phyloP scores from a whole-genome alignment of 2,888 invertebrate genomes.

The Nymphalis polychloros region DNA sequence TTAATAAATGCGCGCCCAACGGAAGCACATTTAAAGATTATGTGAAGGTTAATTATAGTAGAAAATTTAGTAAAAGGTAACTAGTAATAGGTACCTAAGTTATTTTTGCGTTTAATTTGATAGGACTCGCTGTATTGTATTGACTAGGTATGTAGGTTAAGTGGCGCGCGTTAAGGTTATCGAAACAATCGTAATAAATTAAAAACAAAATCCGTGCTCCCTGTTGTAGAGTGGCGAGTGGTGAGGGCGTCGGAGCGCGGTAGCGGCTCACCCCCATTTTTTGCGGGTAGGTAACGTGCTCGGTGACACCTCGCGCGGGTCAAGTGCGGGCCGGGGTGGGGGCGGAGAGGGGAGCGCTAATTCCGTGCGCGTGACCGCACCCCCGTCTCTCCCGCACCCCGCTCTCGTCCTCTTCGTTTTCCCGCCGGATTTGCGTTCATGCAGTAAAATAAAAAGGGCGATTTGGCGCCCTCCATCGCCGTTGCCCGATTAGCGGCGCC shows the following conservation, averaged over 20 bases:
- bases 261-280: slow-evolving; percentile 59
- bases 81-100: slow-evolving; percentile 11
- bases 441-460: slow-evolving; percentile 80
- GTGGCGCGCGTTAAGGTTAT: slow-evolving; percentile 46
- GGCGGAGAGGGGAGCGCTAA: slow-evolving; percentile 58
- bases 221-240: slow-evolving; percentile 41
- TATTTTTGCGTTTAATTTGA: slow-evolving; percentile 14
- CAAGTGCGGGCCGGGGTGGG: slow-evolving; percentile 41
- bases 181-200: slow-evolving; percentile 66
- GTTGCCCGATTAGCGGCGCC: slow-evolving; percentile 79
- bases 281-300: slow-evolving; percentile 74
- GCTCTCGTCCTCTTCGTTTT: slow-evolving; percentile 57
- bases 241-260: slow-evolving; percentile 42
- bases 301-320: slow-evolving; percentile 71
- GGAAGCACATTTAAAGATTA: slow-evolving; percentile 41
- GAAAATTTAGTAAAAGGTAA: slow-evolving; percentile 19
- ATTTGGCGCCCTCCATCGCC: slow-evolving; percentile 78
- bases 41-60: slow-evolving; percentile 30
- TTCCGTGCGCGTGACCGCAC: slow-evolving; percentile 74
- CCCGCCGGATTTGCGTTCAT: slow-evolving; percentile 79
- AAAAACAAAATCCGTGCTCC: slow-evolving; percentile 68
- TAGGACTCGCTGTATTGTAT: slow-evolving; percentile 25
- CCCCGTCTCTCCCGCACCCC: slow-evolving; percentile 44
- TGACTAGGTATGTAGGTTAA: slow-evolving; percentile 28
- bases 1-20: slow-evolving; percentile 39